Percentiles rank a stretch among this genome's conserved stretches.
These are phyloP conservation scores for Hycleus cichorii DNA, from an alignment of 1,140 invertebrate species.

Conservation along the genomic window DNA sequence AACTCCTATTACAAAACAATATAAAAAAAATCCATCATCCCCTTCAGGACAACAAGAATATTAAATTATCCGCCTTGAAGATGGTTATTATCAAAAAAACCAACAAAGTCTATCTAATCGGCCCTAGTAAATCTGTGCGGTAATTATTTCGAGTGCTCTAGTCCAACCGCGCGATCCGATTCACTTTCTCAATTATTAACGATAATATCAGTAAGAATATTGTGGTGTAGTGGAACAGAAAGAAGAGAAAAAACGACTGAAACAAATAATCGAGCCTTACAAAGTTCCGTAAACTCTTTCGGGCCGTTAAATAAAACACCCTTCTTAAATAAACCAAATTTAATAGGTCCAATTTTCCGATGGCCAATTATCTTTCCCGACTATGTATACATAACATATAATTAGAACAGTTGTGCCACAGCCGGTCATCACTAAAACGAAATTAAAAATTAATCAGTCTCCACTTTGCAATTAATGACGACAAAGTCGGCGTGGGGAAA, in stretches of 20 bases:
- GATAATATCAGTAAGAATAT: too few species aligned
- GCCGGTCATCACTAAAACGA: constrained; percentile 18
- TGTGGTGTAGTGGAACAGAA: background rate
- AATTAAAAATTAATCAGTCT: constrained; percentile 24
- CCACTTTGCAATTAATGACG: constrained; percentile 19
- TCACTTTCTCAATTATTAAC: too few species aligned
- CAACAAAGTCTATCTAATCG: too few species aligned
- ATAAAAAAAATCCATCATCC: too few species aligned
- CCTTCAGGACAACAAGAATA: too few species aligned
- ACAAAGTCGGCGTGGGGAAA: background rate
- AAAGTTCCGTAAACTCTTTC: constrained; percentile 5
- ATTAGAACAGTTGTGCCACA: constrained; percentile 25
- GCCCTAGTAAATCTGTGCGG: too few species aligned
- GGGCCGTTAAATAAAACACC: constrained; percentile 20
- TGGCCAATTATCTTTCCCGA: constrained; percentile 21
- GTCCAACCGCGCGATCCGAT: too few species aligned
- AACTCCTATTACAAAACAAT: too few species aligned
- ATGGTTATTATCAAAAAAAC: too few species aligned
- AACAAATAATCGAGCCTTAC: background rate
- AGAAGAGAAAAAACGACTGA: background rate
- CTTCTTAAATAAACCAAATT: constrained; percentile 23
- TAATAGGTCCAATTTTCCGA: constrained; percentile 22
- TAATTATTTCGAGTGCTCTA: too few species aligned
- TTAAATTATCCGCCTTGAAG: too few species aligned
- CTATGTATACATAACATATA: constrained; percentile 14